Percentiles rank a stretch among this genome's conserved stretches.
Evolutionary conservation across 2,113 vertebrate genomes (phyloP).

Genomic region (Haemorhous mexicanus): DNA sequence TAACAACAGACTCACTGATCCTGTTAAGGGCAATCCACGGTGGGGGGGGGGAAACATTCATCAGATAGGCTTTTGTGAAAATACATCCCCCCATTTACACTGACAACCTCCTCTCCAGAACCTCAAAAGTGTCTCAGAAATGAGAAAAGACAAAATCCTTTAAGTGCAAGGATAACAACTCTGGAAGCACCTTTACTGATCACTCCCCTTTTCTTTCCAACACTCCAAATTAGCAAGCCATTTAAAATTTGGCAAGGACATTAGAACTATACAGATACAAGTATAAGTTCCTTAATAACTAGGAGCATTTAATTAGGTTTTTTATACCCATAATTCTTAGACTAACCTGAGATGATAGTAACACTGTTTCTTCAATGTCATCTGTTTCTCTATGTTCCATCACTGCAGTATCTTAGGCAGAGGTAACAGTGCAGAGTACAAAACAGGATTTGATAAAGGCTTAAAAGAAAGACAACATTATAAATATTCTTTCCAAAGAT

Average conservation of each 20-base stretch:
- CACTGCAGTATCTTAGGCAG: not conserved
- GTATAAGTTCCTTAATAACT: not conserved
- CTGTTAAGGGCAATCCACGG: not conserved
- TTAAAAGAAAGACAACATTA: slow-evolving; percentile 18
- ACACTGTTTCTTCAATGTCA: not conserved
- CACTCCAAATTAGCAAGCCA: not conserved
- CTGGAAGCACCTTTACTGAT: not conserved
- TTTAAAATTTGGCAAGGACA: not conserved
- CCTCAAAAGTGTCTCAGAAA: not conserved
- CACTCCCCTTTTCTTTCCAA: not conserved
- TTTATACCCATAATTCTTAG: not conserved
- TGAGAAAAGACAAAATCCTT: not conserved
- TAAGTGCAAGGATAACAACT: not conserved
- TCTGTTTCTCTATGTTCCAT: not conserved
- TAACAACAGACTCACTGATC: not conserved
- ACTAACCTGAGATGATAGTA: not conserved
- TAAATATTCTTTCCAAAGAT: not conserved
- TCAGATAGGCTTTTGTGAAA: not conserved
- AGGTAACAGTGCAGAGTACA: not conserved
- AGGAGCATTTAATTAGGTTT: not conserved
- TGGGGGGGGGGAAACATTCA: not conserved
- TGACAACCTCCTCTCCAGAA: not conserved
- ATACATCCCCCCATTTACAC: not conserved
- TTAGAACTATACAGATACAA: not conserved
- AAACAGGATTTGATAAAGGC: slow-evolving; percentile 11